Evolutionary conservation across 1,140 invertebrate genomes (phyloP).

Genomic region (Euura lappo): DNA sequence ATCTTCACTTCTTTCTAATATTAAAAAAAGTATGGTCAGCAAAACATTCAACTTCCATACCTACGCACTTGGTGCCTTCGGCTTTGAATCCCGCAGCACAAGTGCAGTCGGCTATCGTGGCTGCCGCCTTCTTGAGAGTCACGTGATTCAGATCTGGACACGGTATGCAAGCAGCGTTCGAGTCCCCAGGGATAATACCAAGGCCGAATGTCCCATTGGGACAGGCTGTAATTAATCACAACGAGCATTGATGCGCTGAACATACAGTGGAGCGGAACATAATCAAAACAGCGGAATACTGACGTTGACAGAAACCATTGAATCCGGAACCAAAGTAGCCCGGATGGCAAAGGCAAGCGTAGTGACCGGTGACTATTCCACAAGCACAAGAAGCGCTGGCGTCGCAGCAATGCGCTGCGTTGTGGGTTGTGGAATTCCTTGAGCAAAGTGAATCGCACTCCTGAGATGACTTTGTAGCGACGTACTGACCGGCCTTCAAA

Average conservation of each 20-base stretch:
- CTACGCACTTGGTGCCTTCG: slow-evolving; percentile 59
- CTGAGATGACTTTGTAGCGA: slow-evolving; percentile 54
- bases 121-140: slow-evolving; percentile 61
- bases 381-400: slow-evolving; percentile 67
- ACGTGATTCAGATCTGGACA: slow-evolving; percentile 73
- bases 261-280: slow-evolving; percentile 26
- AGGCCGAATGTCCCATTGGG: slow-evolving; percentile 61
- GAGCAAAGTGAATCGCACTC: slow-evolving; percentile 67
- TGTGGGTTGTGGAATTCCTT: slow-evolving; percentile 25
- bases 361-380: slow-evolving; percentile 72
- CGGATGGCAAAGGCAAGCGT: slow-evolving; percentile 69
- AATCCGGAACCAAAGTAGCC: slow-evolving; percentile 74
- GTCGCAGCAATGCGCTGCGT: slow-evolving; percentile 64
- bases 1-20: too few relatives aligned
- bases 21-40: neutral
- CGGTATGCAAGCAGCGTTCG: slow-evolving; percentile 60
- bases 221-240: slow-evolving; percentile 48
- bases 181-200: slow-evolving; percentile 58
- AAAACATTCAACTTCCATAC: slow-evolving; percentile 40
- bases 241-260: slow-evolving; percentile 36
- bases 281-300: slow-evolving; percentile 38
- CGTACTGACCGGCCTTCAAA: slow-evolving; percentile 66
- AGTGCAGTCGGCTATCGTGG: slow-evolving; percentile 61
- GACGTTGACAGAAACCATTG: slow-evolving; percentile 66
- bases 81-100: slow-evolving; percentile 66